Evolutionary conservation across 2,888 invertebrate genomes (phyloP), one percentile per base, ranked within the genome.

Genomic region (Limenitis camilla): DNA sequence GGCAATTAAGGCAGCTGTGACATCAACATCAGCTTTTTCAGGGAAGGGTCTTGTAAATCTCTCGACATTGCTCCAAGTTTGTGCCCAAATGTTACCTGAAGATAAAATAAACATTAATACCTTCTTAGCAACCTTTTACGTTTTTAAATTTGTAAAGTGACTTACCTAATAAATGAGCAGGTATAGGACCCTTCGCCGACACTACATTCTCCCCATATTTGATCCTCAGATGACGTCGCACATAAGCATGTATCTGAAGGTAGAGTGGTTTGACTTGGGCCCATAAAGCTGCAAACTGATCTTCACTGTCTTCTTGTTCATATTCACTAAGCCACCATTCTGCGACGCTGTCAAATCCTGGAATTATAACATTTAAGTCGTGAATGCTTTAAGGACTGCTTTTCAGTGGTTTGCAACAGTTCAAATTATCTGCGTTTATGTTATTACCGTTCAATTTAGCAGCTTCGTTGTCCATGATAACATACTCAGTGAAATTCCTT

Each of bases 31-130:
- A 1, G 89, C 78, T 59, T 92, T 92, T 3, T 91, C 88, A 0
- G 92, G 91, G 67, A 89, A 93, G 0, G 97, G 96, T 28, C 89
- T 89, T 5, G 93, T 90, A 52, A 92, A 88, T 48, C 90, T 88
- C 27, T 89, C 90, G 3, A 93, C 79, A 44, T 90, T 89, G 5
- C 79, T 78, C 95, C 95, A 96, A 0, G 89, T 81, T 72, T 96
- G 95, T 0, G 92, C 92, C 95, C 95, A 96, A 90, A 96, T 93
- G 63, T 95, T 93, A 38, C 94, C 94, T 92, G 68, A 3, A 67
- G 64, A 27, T 28, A 0, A 9, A 10, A 8, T 1, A 31, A n/a
- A 8, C n/a, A n/a, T 35, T 33, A 41, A 40, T 40, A 11, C 5
- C 27, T 40, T 29, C 5, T n/a, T n/a, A 40, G 6, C 9, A 41